These are phyloP conservation scores for Zophobas atratus DNA, from an alignment of 1,140 invertebrate species.

Conservation along the genomic window DNA sequence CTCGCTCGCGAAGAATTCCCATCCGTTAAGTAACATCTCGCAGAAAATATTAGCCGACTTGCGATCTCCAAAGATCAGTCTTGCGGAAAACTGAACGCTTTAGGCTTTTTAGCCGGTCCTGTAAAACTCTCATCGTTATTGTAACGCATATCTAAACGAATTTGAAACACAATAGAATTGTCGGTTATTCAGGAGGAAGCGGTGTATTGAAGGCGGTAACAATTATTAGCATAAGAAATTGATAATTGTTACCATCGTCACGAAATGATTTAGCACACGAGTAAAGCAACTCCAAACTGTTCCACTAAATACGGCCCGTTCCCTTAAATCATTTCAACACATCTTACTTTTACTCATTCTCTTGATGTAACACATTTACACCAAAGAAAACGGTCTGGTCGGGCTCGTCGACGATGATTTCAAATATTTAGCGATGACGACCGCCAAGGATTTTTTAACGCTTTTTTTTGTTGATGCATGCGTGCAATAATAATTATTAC, in stretches of 20 bases:
- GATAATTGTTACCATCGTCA: constrained; percentile 36
- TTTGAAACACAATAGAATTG: constrained; percentile 38
- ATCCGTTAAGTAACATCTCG: no score
- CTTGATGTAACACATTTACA: constrained; percentile 18
- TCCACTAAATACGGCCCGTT: constrained; percentile 30
- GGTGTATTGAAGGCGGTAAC: constrained; percentile 21
- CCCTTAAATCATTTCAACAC: constrained; percentile 43
- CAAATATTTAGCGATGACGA: no score
- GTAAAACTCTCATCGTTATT: constrained; percentile 16
- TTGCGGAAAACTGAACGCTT: background rate
- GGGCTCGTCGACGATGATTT: constrained; percentile 19
- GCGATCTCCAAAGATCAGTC: constrained; percentile 8
- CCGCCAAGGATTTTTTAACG: no score
- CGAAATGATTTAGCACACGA: constrained; percentile 27
- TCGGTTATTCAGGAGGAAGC: constrained; percentile 15
- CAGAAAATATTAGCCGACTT: constrained; percentile 5
- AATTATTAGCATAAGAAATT: constrained; percentile 43
- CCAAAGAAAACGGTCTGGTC: constrained; percentile 6
- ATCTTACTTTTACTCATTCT: constrained; percentile 25
- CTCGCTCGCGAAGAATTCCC: no score
- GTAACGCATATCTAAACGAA: constrained; percentile 12
- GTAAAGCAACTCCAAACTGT: constrained; percentile 15
- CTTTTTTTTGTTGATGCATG: no score
- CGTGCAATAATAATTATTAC: background rate
- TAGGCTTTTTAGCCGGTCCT: constrained; percentile 6